phyloP scores from a whole-genome alignment of 1,140 invertebrate genomes.

The Drosophila oshimai region DNA sequence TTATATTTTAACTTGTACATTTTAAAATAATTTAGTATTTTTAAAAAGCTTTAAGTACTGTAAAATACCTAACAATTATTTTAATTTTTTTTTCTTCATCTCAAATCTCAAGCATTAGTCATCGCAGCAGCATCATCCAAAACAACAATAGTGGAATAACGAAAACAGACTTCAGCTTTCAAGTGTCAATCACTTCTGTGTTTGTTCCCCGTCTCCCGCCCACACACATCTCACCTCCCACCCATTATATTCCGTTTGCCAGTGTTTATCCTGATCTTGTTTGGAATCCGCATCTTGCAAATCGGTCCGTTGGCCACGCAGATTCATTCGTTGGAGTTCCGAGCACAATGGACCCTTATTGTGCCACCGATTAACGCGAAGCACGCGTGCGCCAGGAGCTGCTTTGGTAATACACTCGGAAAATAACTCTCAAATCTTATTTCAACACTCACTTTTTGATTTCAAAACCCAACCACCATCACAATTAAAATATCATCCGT shows the following conservation, averaged over 20 bases:
- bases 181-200: slow-evolving; percentile 56
- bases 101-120: slow-evolving; percentile 31
- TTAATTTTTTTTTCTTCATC: background rate
- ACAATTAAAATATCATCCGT: too few relatives aligned
- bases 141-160: slow-evolving; percentile 24
- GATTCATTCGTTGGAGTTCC: slow-evolving; percentile 27
- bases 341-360: slow-evolving; percentile 47
- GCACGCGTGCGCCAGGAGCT: slow-evolving; percentile 33
- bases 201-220: slow-evolving; percentile 1
- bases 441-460: too few relatives aligned
- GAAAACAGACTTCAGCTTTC: slow-evolving; percentile 42
- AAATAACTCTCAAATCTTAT: too few relatives aligned
- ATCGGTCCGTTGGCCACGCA: slow-evolving; percentile 58
- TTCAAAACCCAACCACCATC: too few relatives aligned
- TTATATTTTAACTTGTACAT: background rate
- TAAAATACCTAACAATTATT: too few relatives aligned
- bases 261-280: slow-evolving; percentile 10
- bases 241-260: slow-evolving; percentile 22
- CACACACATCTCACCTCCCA: slow-evolving; percentile 5
- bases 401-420: background rate
- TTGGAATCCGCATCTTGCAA: slow-evolving; percentile 6
- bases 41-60: too few relatives aligned
- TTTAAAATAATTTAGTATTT: too few relatives aligned
- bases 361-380: slow-evolving; percentile 38
- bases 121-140: slow-evolving; percentile 19